A percentile compares a stretch with the other conserved stretches of the same genome.
These are phyloP conservation scores for Hiodon tergisus DNA, from an alignment of 2,113 vertebrate genomes.

Conservation along the genomic window DNA sequence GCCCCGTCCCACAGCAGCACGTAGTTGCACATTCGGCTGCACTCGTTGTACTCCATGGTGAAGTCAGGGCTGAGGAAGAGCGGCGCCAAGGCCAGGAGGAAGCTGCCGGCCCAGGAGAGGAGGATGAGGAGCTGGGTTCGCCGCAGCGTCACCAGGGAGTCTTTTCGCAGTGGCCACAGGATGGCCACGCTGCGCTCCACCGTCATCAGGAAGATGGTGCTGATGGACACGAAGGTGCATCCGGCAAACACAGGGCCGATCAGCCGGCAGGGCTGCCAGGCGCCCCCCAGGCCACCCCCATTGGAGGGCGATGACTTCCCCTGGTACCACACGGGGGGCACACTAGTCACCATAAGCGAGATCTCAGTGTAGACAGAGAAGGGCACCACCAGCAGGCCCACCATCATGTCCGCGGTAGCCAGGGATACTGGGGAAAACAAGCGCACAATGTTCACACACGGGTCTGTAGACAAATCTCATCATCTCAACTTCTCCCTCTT, in stretches of 20 bases:
- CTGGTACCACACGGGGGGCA: slow-evolving; percentile 54
- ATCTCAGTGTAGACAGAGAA: slow-evolving; percentile 73
- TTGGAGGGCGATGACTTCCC: slow-evolving; percentile 25
- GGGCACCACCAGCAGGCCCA: slow-evolving; percentile 68
- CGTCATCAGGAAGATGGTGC: slow-evolving; percentile 75
- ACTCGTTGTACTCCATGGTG: slow-evolving; percentile 70
- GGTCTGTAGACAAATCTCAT: too few species aligned
- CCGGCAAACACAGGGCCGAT: slow-evolving; percentile 72
- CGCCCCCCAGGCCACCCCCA: slow-evolving; percentile 14
- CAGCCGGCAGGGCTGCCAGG: slow-evolving; percentile 67
- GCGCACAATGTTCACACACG: not conserved
- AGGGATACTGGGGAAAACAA: slow-evolving; percentile 59
- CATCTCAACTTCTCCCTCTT: too few species aligned
- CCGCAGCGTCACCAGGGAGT: slow-evolving; percentile 61
- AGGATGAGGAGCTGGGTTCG: slow-evolving; percentile 61
- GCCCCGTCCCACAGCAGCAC: slow-evolving; percentile 41
- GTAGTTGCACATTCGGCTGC: slow-evolving; percentile 78
- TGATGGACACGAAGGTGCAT: slow-evolving; percentile 79
- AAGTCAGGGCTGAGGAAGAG: slow-evolving; percentile 61
- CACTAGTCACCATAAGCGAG: slow-evolving; percentile 57
- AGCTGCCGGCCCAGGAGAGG: slow-evolving; percentile 66
- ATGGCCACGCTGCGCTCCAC: slow-evolving; percentile 72
- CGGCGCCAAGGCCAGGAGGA: slow-evolving; percentile 61
- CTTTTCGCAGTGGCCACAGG: slow-evolving; percentile 68
- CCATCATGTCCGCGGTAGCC: slow-evolving; percentile 71